phyloP scores from a whole-genome alignment of 2,113 vertebrate genomes.

The Calypte anna region DNA sequence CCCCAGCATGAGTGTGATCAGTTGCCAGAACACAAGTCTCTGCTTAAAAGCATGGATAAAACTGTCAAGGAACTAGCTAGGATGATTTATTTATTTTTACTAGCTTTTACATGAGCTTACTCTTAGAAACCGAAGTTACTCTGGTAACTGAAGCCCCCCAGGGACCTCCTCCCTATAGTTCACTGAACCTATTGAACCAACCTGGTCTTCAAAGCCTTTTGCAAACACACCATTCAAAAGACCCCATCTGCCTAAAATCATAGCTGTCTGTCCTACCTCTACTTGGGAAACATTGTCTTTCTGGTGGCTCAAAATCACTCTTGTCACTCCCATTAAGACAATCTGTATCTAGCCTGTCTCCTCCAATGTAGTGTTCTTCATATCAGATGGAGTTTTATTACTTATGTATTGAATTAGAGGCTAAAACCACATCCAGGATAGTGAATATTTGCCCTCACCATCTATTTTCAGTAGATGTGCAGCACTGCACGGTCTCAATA shows the following conservation, averaged over 20 bases:
- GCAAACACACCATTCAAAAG: neutral
- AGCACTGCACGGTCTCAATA: neutral
- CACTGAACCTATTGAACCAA: neutral
- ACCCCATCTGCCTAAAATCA: neutral
- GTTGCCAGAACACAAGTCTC: neutral
- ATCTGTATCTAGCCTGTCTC: neutral
- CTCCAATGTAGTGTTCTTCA: neutral
- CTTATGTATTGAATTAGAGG: slow-evolving; percentile 2
- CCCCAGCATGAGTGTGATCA: neutral
- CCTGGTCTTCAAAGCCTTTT: neutral
- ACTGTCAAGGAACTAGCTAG: neutral
- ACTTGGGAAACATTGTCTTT: neutral
- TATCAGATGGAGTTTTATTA: neutral
- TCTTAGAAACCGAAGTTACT: neutral
- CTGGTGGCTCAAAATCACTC: neutral
- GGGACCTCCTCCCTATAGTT: neutral
- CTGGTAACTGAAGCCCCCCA: neutral
- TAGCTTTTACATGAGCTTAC: neutral
- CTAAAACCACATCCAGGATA: neutral
- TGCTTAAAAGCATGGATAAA: neutral
- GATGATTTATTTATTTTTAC: neutral
- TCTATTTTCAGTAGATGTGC: neutral
- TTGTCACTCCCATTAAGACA: neutral
- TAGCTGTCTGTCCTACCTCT: rapidly evolving
- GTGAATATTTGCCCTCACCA: neutral